phyloP scores from a whole-genome alignment of 2,113 vertebrate genomes.

The Rhabdomys dilectus region DNA sequence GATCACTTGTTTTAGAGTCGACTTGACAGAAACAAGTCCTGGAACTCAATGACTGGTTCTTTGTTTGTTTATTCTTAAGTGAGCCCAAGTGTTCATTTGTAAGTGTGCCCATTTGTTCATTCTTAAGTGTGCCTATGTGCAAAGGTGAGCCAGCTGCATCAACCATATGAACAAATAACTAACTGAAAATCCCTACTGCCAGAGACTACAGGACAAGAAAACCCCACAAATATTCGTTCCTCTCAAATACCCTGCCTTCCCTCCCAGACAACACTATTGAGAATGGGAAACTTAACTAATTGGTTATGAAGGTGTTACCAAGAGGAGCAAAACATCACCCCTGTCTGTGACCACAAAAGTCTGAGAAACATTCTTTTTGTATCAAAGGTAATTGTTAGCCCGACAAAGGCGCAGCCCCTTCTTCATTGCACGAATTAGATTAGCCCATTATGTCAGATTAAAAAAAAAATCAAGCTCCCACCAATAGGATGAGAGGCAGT shows the following conservation, averaged over 20 bases:
- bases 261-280: background rate
- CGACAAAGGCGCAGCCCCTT: background rate
- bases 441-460: background rate
- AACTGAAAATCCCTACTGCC: slow-evolving; percentile 62
- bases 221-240: background rate
- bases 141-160: slow-evolving; percentile 59
- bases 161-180: slow-evolving; percentile 73
- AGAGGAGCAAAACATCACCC: background rate
- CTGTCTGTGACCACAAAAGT: background rate
- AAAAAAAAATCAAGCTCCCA: background rate
- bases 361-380: background rate
- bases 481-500: background rate
- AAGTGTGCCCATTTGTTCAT: background rate
- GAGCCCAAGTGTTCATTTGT: background rate
- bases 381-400: background rate
- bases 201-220: slow-evolving; percentile 62
- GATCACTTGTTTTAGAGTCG: slow-evolving; percentile 82
- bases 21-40: slow-evolving; percentile 82
- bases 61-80: slow-evolving; percentile 78
- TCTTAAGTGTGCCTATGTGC: slow-evolving; percentile 25
- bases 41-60: slow-evolving; percentile 71
- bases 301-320: background rate
- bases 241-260: background rate
- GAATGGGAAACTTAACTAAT: background rate
- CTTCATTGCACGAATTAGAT: background rate